Conservation (phyloP, 2,797 vertebrate species). For the Amblyopsis hoosieri region DNA sequence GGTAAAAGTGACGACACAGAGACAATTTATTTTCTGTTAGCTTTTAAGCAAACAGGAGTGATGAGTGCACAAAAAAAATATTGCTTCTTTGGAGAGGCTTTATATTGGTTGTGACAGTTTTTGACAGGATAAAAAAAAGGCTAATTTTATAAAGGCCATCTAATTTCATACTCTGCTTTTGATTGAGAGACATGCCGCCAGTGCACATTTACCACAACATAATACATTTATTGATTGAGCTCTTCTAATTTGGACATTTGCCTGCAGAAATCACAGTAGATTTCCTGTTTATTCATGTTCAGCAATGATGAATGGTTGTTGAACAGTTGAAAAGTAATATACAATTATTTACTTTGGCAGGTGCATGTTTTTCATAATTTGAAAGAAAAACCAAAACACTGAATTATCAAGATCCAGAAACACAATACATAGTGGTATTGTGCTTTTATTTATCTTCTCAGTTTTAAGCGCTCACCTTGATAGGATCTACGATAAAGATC, state of each 20-base stretch:
- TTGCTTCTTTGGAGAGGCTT: constrained; percentile 46
- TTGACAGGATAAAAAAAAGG: constrained; percentile 50
- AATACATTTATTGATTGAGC: constrained; percentile 23
- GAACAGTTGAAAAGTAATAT: too few species aligned
- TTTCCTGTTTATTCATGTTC: neutral
- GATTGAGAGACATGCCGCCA: constrained; percentile 13
- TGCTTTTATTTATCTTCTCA: neutral
- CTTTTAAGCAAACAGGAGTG: constrained; percentile 71
- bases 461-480: neutral
- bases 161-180: constrained; percentile 8
- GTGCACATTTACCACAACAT: constrained; percentile 14
- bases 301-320: too few species aligned
- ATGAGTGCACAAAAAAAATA: constrained; percentile 60
- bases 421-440: too few species aligned
- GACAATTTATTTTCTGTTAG: constrained; percentile 70
- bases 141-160: constrained; percentile 39
- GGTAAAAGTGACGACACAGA: constrained; percentile 66
- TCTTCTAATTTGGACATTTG: constrained; percentile 18
- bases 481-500: neutral
- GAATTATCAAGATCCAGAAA: too few species aligned
- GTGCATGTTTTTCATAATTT: too few species aligned
- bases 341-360: too few species aligned
- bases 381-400: too few species aligned
- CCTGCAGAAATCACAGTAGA: neutral
- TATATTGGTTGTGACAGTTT: constrained; percentile 44